Conservation (phyloP, 2,888 invertebrate genomes). For the Orthosia gothica region DNA sequence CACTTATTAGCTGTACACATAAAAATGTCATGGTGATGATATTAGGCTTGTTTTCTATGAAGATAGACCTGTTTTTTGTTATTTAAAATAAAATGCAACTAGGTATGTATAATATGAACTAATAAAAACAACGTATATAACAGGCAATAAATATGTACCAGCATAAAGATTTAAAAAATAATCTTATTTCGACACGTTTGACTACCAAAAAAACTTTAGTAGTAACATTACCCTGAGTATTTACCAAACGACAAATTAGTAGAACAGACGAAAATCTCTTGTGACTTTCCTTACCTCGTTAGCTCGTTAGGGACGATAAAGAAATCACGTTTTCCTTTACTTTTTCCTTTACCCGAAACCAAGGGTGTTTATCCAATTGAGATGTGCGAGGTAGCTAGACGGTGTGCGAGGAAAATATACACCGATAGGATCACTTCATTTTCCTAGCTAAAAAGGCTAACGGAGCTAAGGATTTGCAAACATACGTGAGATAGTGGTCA, state of each 20-base stretch:
- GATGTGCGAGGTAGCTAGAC: neutral
- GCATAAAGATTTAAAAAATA: neutral
- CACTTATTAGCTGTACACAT: no score
- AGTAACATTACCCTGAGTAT: conserved; percentile 8
- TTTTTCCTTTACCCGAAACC: conserved; percentile 12
- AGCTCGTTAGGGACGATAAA: conserved; percentile 41
- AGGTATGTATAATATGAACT: no score
- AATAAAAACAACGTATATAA: no score
- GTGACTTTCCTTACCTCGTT: conserved; percentile 36
- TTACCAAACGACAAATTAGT: conserved; percentile 28
- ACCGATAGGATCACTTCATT: no score
- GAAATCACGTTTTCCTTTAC: conserved; percentile 40
- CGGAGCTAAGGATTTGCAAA: no score
- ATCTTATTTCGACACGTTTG: neutral
- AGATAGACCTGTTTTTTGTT: no score
- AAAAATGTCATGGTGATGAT: no score
- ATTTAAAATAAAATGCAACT: no score
- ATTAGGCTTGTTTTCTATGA: no score
- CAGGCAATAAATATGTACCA: no score
- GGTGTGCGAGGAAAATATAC: neutral
- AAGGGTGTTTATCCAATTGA: neutral
- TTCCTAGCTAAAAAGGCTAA: no score
- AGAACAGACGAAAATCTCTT: conserved; percentile 11
- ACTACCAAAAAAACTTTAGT: conserved; percentile 2
- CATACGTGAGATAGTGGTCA: no score